Conservation (phyloP, 2,888 invertebrate species). For the Apodemia hepburni region DNA sequence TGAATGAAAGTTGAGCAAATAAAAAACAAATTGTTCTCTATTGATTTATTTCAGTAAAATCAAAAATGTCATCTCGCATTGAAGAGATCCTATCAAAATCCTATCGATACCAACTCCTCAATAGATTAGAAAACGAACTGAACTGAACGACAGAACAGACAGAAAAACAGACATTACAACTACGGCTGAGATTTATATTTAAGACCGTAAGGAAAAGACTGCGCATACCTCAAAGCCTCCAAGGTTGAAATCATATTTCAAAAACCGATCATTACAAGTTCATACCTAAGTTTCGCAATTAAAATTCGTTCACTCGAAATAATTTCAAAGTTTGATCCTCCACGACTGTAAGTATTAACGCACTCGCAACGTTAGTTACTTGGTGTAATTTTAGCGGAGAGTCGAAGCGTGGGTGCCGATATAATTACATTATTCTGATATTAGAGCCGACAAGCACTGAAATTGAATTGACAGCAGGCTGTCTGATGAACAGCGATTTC, state of each 20-base stretch:
- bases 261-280: too few species aligned
- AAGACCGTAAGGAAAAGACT: too few species aligned
- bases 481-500: slow-evolving; percentile 8
- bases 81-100: too few species aligned
- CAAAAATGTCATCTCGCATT: too few species aligned
- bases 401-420: slow-evolving; percentile 16
- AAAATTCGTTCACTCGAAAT: neutral
- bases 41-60: too few species aligned
- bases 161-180: too few species aligned
- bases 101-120: too few species aligned
- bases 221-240: neutral
- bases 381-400: slow-evolving; percentile 5
- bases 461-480: slow-evolving; percentile 23
- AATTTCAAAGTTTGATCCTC: neutral
- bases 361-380: neutral
- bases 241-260: neutral
- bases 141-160: too few species aligned
- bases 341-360: neutral
- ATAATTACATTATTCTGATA: slow-evolving; percentile 26
- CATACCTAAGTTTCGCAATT: neutral
- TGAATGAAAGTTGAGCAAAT: too few species aligned
- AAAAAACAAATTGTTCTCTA: too few species aligned
- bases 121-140: too few species aligned
- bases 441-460: slow-evolving; percentile 23
- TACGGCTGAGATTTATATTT: too few species aligned